Base-by-base conservation (phyloP, 2,888 invertebrate genomes). In the Chrysolina oricalcia region DNA sequence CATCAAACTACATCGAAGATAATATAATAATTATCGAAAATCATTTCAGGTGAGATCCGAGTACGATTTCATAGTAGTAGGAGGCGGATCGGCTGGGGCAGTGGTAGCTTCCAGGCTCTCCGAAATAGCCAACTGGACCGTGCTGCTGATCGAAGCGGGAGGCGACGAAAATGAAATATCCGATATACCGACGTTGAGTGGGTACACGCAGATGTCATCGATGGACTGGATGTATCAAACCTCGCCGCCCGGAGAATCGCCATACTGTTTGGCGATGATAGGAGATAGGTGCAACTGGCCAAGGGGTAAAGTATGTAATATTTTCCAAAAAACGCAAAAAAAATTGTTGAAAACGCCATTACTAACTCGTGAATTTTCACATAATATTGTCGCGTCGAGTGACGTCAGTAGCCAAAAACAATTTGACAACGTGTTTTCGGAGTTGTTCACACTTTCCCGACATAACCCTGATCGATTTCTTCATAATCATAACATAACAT, bases 151-250 rank as follows among this genome's bases (percentile, higher is more conserved):
- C 73, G 97, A 97, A 88, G 97, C 97, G 0, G 96, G 97, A 48
- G 94, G 94, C 56, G 95, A 97, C 89, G 97, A 97, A 89, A 95
- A 94, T 79, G 96, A 96, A 89, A 93, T 97, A 77, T 95, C 96
- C 5, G 97, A 97, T 88, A 93, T 97, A 72, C 97, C 97, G 1
- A 93, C 96, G 0, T 88, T 97, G 76, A 95, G 95, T 23, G 95
- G 94, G 15, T 97, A 96, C 87, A 92, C 94, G 27, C 97, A 97
- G 86, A 91, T 96, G 75, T 94, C 96, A 23, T 94, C 96, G 43
- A 91, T 97, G 87, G 97, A 97, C 89, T 97, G 97, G 97, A 94
- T 97, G 89, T 97, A 94, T 88, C 95, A 96, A 88, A 97, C 97
- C 2, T 93, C 95, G 5, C 95, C 96, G 0, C 68, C 94, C 0